Conservation (phyloP, 2,797 vertebrate species). For the Pseudopleuronectes americanus region DNA sequence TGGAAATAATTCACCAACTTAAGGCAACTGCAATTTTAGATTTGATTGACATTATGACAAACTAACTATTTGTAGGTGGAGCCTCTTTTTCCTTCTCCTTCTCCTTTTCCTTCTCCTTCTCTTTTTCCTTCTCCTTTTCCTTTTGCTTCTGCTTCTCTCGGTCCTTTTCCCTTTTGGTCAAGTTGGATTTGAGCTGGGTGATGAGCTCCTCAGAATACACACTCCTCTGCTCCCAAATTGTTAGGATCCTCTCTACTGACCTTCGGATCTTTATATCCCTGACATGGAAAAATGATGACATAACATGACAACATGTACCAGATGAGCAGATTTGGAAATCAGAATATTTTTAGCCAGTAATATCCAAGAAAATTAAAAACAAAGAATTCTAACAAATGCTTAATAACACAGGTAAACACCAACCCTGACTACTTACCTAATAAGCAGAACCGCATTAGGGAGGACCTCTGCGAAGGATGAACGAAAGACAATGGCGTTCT, state of each 20-base stretch:
- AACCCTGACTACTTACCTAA: constrained; percentile 87
- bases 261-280: constrained; percentile 95
- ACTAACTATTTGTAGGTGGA: constrained; percentile 67
- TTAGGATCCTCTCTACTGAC: constrained; percentile 95
- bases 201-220: constrained; percentile 96
- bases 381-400: not conserved
- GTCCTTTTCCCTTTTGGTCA: constrained; percentile 87
- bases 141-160: constrained; percentile 70
- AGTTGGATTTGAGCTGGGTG: constrained; percentile 85
- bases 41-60: constrained; percentile 5
- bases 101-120: constrained; percentile 63
- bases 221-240: constrained; percentile 97
- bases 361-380: too few species aligned
- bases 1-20: not conserved
- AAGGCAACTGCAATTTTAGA: not conserved
- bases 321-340: not conserved
- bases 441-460: constrained; percentile 90
- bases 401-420: not conserved
- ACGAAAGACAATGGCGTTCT: constrained; percentile 93
- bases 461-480: constrained; percentile 93
- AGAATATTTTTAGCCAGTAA: not conserved
- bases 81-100: constrained; percentile 70
- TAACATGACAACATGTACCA: not conserved
- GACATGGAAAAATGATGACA: constrained; percentile 22
- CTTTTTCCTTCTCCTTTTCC: constrained; percentile 53